Evolutionary conservation across 2,113 vertebrate genomes (phyloP), one percentile per base, ranked within the genome.

Genomic region (Scatophagus argus): DNA sequence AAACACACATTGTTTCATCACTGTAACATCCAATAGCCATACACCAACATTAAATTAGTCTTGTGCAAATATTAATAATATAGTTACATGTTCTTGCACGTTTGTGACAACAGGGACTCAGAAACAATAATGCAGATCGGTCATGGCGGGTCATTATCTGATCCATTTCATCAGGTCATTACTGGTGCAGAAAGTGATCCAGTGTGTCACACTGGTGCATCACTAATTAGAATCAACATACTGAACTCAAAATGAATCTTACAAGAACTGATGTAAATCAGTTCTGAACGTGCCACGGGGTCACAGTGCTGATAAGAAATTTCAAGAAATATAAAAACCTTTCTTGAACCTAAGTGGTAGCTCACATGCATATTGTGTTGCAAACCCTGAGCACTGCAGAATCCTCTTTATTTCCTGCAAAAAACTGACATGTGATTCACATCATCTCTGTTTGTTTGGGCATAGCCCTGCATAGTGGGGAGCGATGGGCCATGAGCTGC

Each of bases 381-480:
- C 41, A 64, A 60, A 39, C 34, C 27, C 6, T 0, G 29, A 51
- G 38, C 68, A 52, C 25, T 52, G 74, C 67, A 74, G 49, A 77
- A 52, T 46, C 58, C 68, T n/a, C n/a, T 59, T 43, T 77, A 38
- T 85, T 85, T 61, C 82, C 85, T 84, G 74, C 75, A 74, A 86
- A 87, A 81, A 78, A 69, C 62, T 68, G 81, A 87, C 81, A 84
- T 87, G 84, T 79, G 85, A 87, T 85, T 86, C 85, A 69, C 70
- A 88, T 92, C 83, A 66, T 91, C 60, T 80, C 72, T 90, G 89
- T 91, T 89, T 89, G 88, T 89, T 90, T 87, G 77, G 79, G 75
- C 75, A 52, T 39, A 56, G 77, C 77, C 75, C 68, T 49, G 80
- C 78, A 66, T 73, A 77, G 82, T 82, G 84, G 85, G 82, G 75